Percentiles rank a stretch among this genome's conserved stretches.
These are phyloP conservation scores for Lacerta bilineata DNA, from an alignment of 2,797 vertebrate species.

Conservation along the genomic window DNA sequence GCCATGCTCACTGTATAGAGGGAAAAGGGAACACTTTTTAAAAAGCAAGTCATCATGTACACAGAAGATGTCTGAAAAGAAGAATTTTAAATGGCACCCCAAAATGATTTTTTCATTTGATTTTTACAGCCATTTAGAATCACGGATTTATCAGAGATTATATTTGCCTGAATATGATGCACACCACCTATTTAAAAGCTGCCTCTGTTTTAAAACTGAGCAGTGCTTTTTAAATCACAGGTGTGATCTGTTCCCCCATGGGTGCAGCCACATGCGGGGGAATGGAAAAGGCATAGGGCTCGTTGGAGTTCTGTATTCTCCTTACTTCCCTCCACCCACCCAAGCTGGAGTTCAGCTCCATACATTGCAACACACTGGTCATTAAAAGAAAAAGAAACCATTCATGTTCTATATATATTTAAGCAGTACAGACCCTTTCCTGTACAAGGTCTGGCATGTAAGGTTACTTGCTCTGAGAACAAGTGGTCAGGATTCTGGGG, in stretches of 20 bases:
- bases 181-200: slow-evolving; percentile 46
- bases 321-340: background rate
- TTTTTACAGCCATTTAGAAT: slow-evolving; percentile 44
- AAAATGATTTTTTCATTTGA: slow-evolving; percentile 57
- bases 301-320: background rate
- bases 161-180: slow-evolving; percentile 46
- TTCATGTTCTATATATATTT: background rate
- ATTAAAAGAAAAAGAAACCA: background rate
- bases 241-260: background rate
- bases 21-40: slow-evolving; percentile 90
- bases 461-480: background rate
- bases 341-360: background rate
- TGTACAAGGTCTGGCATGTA: background rate
- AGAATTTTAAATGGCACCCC: slow-evolving; percentile 66
- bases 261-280: background rate
- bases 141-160: slow-evolving; percentile 14
- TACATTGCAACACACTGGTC: background rate
- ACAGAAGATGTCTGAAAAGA: slow-evolving; percentile 66
- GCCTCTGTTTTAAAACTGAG: slow-evolving; percentile 32
- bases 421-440: background rate
- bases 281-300: background rate
- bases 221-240: slow-evolving; percentile 18
- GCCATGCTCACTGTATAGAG: slow-evolving; percentile 98
- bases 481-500: too few relatives aligned
- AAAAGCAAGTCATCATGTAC: slow-evolving; percentile 68